phyloP scores from a whole-genome alignment of 2,113 vertebrate genomes.

The Brachionichthys hirsutus region DNA sequence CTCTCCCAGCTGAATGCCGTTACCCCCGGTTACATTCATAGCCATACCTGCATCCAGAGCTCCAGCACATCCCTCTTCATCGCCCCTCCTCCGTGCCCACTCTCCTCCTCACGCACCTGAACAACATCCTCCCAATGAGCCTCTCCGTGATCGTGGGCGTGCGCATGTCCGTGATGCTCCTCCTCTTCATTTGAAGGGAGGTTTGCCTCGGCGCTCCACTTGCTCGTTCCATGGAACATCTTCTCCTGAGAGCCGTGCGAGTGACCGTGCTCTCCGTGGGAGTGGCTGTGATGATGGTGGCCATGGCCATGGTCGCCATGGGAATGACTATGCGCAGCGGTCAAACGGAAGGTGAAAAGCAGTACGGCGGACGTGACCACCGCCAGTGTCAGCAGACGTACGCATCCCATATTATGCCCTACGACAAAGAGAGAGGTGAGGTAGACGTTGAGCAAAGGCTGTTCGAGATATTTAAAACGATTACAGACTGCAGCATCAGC shows the following conservation, averaged over 20 bases:
- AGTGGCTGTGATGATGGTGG: constrained; percentile 65
- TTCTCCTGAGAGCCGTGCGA: constrained; percentile 54
- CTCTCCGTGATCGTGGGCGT: constrained; percentile 1
- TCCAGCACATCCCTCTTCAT: constrained; percentile 76
- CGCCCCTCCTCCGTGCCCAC: constrained; percentile 20
- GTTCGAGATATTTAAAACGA: no score
- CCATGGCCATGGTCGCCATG: constrained; percentile 70
- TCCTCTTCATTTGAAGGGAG: constrained; percentile 46
- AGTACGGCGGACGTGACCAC: constrained; percentile 51
- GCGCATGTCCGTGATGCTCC: constrained; percentile 38
- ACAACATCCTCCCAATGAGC: constrained; percentile 20
- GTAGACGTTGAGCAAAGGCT: not conserved
- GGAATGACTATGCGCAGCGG: constrained; percentile 65
- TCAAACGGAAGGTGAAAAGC: constrained; percentile 48
- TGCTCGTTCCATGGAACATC: constrained; percentile 80
- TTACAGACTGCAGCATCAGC: no score
- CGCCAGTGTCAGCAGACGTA: constrained; percentile 51
- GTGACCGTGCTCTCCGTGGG: constrained; percentile 63
- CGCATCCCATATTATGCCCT: constrained; percentile 66
- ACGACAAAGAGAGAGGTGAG: constrained; percentile 1
- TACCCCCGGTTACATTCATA: no score
- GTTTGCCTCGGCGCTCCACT: constrained; percentile 81
- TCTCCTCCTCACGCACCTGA: constrained; percentile 43
- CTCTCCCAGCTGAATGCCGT: no score
- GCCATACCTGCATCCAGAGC: constrained; percentile 86